Percentiles rank a stretch among this genome's conserved stretches.
phyloP scores from a whole-genome alignment of 2,888 invertebrate species.

The Temnothorax ravouxi region DNA sequence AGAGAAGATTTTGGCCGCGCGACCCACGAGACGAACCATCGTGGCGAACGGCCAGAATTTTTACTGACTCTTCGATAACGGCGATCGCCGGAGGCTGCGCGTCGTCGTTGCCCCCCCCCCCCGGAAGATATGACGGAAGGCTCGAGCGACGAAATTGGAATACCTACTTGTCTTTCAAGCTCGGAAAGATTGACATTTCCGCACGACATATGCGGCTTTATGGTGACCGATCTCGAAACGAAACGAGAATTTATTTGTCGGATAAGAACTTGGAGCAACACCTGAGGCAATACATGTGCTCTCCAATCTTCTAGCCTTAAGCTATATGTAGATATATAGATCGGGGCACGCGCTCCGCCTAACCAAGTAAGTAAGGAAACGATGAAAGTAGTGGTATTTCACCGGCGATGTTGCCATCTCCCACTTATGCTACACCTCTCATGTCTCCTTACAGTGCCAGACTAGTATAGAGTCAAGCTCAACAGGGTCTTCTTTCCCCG shows the following conservation, averaged over 20 bases:
- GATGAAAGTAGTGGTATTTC: slow-evolving; percentile 80
- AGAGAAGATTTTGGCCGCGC: slow-evolving; percentile 25
- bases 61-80: slow-evolving; percentile 42
- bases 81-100: slow-evolving; percentile 4
- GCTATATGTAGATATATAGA: no score
- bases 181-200: slow-evolving; percentile 33
- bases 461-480: no score
- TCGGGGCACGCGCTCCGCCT: not conserved
- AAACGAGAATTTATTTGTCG: slow-evolving; percentile 23
- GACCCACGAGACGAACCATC: not conserved
- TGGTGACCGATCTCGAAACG: not conserved
- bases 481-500: no score
- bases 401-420: slow-evolving; percentile 75
- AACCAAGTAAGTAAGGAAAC: not conserved
- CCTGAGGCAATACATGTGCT: not conserved
- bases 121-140: slow-evolving; percentile 31
- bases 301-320: no score
- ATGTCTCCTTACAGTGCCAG: slow-evolving; percentile 89
- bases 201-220: slow-evolving; percentile 17
- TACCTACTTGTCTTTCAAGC: not conserved
- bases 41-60: slow-evolving; percentile 47
- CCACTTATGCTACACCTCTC: slow-evolving; percentile 89
- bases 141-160: slow-evolving; percentile 45
- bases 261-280: slow-evolving; percentile 20
- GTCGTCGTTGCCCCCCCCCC: not conserved